These are phyloP conservation scores for Lepus americanus DNA, from an alignment of 2,113 vertebrate species.

Conservation along the genomic window DNA sequence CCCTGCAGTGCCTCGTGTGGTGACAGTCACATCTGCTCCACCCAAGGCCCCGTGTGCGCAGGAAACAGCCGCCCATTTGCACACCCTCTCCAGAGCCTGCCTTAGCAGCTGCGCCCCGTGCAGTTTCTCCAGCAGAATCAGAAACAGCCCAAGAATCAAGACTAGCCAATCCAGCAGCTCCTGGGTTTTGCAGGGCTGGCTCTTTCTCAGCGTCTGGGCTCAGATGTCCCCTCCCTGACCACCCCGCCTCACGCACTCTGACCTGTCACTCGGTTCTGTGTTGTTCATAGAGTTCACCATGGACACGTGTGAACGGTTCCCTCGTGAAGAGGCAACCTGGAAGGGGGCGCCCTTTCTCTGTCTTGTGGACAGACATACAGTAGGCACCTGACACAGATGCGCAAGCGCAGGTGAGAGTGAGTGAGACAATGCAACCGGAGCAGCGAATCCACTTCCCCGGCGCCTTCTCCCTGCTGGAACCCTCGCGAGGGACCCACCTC, in stretches of 20 bases:
- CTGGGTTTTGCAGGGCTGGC: not conserved
- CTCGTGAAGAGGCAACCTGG: not conserved
- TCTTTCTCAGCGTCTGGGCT: not conserved
- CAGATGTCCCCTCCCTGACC: not conserved
- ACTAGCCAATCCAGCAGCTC: not conserved
- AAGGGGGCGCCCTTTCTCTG: not conserved
- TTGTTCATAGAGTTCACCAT: not conserved
- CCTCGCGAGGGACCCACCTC: not conserved
- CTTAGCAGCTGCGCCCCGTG: not conserved
- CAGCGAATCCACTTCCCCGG: fast-evolving
- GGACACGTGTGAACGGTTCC: not conserved
- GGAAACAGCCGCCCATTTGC: not conserved
- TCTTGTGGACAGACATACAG: not conserved
- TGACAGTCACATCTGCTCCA: not conserved
- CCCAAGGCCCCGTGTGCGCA: not conserved
- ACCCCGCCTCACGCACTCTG: not conserved
- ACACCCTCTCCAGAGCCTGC: conserved; percentile 22
- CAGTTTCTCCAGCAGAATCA: not conserved
- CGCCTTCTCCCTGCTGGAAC: not conserved
- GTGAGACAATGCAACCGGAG: not conserved
- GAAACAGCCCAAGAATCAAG: not conserved
- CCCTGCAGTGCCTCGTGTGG: fast-evolving
- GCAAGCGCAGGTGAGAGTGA: not conserved
- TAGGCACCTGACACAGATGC: not conserved
- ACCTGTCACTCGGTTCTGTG: not conserved